Evolutionary conservation across 2,888 invertebrate species (phyloP).

Genomic region (Sycophila texana): DNA sequence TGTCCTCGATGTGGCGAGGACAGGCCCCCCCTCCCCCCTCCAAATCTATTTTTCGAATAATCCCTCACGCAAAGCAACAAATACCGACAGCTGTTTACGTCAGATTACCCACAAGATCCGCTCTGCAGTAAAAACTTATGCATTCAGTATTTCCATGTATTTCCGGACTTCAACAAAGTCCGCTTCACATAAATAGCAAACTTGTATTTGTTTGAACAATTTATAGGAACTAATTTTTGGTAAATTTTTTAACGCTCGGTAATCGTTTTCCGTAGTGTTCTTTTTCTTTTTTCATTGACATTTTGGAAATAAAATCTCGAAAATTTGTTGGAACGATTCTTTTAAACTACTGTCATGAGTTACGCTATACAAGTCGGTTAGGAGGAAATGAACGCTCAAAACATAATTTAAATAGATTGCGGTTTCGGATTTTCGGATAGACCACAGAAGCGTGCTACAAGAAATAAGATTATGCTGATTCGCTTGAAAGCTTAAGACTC

Average conservation of each 20-base stretch:
- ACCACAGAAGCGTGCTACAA: neutral
- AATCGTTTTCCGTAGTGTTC: too few species aligned
- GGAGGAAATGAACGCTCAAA: neutral
- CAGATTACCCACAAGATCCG: constrained; percentile 49
- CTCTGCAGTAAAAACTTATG: neutral
- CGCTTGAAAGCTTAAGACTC: neutral
- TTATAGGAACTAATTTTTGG: neutral
- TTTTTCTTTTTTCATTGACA: neutral
- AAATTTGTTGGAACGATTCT: too few species aligned
- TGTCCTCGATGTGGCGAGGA: constrained; percentile 55
- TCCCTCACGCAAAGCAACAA: constrained; percentile 72
- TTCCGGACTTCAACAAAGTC: neutral
- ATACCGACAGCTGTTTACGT: constrained; percentile 73
- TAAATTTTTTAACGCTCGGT: too few species aligned
- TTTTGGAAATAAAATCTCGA: neutral
- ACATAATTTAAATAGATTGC: neutral
- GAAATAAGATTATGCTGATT: constrained; percentile 35
- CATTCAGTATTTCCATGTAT: neutral
- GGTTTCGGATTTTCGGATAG: neutral
- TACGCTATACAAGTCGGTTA: neutral
- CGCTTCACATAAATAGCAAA: too few species aligned
- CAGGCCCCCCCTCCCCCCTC: too few species aligned
- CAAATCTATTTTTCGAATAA: constrained; percentile 71
- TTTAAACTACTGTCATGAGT: too few species aligned
- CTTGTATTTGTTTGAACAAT: too few species aligned